Evolutionary conservation across 35 echinoderm and acorn worm genomes (phyloP).

Genomic region (Heliocidaris erythrogramma): DNA sequence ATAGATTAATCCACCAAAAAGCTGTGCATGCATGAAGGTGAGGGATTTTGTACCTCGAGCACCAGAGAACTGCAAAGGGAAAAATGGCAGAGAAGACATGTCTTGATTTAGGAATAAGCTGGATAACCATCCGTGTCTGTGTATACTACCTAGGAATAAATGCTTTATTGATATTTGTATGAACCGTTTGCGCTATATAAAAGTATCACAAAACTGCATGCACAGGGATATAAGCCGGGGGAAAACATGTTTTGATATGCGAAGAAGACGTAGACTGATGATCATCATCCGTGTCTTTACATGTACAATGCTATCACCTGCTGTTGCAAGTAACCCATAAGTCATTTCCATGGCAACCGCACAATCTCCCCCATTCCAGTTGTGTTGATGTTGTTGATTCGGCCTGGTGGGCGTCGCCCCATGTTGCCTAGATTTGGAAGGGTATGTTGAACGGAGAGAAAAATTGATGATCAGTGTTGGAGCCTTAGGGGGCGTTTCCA

Average conservation of each 20-base stretch:
- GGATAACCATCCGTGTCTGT: too few species aligned
- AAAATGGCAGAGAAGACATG: neutral
- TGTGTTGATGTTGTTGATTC: neutral
- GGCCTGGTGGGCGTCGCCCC: neutral
- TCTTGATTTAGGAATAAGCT: neutral
- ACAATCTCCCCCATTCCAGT: neutral
- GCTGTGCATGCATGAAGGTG: too few species aligned
- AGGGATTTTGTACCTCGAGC: too few species aligned
- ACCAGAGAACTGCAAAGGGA: neutral
- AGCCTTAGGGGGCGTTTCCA: neutral
- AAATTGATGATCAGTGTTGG: neutral
- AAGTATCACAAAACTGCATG: too few species aligned
- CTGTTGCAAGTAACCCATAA: neutral
- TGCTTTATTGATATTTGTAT: too few species aligned
- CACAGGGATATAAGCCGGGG: neutral
- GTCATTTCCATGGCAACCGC: neutral
- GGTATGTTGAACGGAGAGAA: slow-evolving; percentile 7
- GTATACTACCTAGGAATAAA: too few species aligned
- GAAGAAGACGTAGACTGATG: neutral
- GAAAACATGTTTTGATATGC: neutral
- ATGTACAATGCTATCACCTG: neutral
- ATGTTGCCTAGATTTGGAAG: neutral
- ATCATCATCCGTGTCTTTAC: neutral
- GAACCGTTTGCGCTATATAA: too few species aligned
- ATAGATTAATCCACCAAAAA: neutral